These are phyloP conservation scores for Polyodon spathula DNA, from an alignment of 2,113 vertebrate genomes.

Conservation along the genomic window DNA sequence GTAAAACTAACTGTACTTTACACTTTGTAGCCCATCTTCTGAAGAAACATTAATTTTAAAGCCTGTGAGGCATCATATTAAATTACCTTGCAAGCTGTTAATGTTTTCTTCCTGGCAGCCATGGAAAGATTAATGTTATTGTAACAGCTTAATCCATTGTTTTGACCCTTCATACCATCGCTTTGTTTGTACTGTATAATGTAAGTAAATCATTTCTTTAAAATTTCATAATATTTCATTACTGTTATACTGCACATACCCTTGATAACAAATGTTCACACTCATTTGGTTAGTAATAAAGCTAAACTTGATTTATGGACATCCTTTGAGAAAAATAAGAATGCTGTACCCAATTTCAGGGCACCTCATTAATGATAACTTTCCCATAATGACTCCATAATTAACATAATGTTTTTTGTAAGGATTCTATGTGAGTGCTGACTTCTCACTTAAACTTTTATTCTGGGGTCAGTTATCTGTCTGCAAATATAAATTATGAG, in stretches of 20 bases:
- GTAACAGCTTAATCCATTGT: neutral
- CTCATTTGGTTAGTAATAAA: neutral
- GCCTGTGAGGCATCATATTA: neutral
- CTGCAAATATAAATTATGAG: conserved; percentile 5
- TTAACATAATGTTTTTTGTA: neutral
- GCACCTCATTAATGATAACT: neutral
- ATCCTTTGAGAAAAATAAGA: neutral
- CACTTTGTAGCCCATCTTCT: neutral
- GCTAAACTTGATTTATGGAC: neutral
- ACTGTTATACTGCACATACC: neutral
- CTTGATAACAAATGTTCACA: neutral
- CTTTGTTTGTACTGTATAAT: neutral
- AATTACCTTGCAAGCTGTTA: neutral
- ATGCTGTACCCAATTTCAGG: neutral
- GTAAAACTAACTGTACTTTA: neutral
- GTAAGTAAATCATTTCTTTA: conserved; percentile 1
- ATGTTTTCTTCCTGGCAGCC: no score
- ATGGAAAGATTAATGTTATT: neutral
- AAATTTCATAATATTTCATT: neutral
- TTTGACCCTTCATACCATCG: neutral
- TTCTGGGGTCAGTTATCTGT: neutral
- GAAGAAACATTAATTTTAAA: neutral
- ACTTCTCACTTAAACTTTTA: neutral
- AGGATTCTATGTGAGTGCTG: neutral
- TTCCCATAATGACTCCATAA: neutral